Evolutionary conservation across 2,113 vertebrate genomes (phyloP).

Genomic region (Cyanoliseus patagonus): DNA sequence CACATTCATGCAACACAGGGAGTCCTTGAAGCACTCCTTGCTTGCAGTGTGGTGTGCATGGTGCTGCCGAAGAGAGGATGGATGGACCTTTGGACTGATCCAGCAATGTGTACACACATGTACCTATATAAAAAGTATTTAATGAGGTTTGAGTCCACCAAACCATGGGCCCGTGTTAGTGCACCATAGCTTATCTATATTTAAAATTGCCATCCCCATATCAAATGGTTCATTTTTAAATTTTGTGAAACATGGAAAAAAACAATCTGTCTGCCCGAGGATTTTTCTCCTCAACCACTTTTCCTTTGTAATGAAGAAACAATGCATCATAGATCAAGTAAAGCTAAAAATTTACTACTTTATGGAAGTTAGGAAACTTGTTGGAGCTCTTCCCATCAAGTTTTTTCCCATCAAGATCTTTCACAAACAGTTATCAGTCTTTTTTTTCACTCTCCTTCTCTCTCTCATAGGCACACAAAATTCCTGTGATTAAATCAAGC

Average conservation of each 20-base stretch:
- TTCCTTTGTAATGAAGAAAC: neutral
- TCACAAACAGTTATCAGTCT: neutral
- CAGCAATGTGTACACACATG: accelerated
- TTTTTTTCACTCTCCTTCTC: neutral
- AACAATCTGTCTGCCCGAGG: neutral
- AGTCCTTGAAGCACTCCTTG: neutral
- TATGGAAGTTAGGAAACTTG: neutral
- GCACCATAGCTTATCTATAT: neutral
- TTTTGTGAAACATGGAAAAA: neutral
- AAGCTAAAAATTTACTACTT: neutral
- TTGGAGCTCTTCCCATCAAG: neutral
- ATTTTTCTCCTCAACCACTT: neutral
- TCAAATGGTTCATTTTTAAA: neutral
- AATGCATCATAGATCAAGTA: neutral
- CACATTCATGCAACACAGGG: neutral
- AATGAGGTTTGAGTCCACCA: neutral
- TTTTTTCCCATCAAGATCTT: neutral
- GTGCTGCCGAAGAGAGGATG: neutral
- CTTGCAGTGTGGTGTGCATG: neutral
- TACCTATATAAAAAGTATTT: neutral
- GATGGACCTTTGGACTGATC: neutral
- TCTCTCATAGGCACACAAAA: neutral
- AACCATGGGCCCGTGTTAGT: neutral
- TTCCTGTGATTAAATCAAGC: neutral
- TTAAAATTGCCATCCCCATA: neutral